phyloP scores from a whole-genome alignment of 2,113 vertebrate genomes.

The Anser brachyrhynchus region DNA sequence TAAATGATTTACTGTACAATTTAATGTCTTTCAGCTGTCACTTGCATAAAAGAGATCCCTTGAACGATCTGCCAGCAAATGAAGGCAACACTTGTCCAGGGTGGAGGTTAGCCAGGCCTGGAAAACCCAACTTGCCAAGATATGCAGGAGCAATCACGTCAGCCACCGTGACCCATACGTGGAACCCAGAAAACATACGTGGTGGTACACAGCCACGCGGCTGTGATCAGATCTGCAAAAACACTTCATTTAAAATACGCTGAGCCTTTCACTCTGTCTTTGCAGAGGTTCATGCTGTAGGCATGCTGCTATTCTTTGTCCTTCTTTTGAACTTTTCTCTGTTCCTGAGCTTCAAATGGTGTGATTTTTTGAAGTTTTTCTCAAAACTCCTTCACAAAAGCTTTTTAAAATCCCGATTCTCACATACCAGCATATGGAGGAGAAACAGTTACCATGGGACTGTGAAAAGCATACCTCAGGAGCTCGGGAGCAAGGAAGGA shows the following conservation, averaged over 20 bases:
- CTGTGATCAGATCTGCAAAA: neutral
- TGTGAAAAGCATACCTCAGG: neutral
- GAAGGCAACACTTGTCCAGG: slow-evolving; percentile 11
- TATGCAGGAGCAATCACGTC: neutral
- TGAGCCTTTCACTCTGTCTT: neutral
- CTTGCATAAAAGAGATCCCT: neutral
- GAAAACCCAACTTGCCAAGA: neutral
- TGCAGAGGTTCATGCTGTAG: neutral
- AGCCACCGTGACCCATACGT: neutral
- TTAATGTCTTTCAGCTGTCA: slow-evolving; percentile 67
- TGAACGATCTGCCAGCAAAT: slow-evolving; percentile 26
- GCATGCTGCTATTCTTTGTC: neutral
- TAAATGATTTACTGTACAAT: slow-evolving; percentile 50
- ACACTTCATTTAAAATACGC: neutral
- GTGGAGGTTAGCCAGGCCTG: neutral
- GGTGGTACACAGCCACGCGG: neutral
- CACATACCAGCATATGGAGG: neutral
- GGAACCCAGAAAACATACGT: neutral
- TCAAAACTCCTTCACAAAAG: neutral
- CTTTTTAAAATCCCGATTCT: neutral
- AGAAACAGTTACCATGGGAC: neutral
- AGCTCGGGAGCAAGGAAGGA: neutral
- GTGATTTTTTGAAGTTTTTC: neutral
- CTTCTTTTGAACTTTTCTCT: neutral
- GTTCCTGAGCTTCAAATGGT: neutral